These are phyloP conservation scores for Chionis minor DNA, from an alignment of 2,113 vertebrate genomes.

Conservation along the genomic window DNA sequence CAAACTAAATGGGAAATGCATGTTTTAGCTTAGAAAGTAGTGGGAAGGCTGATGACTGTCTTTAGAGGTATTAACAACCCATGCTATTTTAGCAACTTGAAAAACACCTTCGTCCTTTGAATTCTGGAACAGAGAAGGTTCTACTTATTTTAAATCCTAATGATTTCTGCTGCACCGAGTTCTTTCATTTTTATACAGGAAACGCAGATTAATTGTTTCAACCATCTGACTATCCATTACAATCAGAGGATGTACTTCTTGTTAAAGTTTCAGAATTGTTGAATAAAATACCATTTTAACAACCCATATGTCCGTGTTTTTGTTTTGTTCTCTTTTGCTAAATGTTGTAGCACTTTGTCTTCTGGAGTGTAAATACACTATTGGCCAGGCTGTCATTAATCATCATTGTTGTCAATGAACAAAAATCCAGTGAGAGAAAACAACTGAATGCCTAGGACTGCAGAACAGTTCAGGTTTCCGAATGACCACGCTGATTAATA, in stretches of 20 bases:
- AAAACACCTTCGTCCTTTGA: constrained; percentile 48
- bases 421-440: constrained; percentile 4
- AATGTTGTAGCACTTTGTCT: constrained; percentile 9
- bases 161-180: constrained; percentile 40
- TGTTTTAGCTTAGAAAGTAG: constrained; percentile 3
- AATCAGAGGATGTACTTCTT: constrained; percentile 43
- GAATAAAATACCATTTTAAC: constrained; percentile 49
- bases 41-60: not conserved
- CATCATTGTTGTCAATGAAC: constrained; percentile 31
- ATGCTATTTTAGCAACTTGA: constrained; percentile 48
- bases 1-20: not conserved
- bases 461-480: not conserved
- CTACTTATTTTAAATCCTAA: constrained; percentile 43
- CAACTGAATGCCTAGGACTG: not conserved
- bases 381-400: constrained; percentile 19
- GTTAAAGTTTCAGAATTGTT: constrained; percentile 27
- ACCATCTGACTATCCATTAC: constrained; percentile 40
- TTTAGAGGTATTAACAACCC: constrained; percentile 28
- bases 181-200: constrained; percentile 43
- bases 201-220: constrained; percentile 63
- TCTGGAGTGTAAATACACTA: constrained; percentile 2
- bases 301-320: constrained; percentile 55
- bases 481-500: constrained; percentile 5
- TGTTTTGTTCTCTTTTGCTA: constrained; percentile 27
- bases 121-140: constrained; percentile 47